phyloP scores from a whole-genome alignment of 92 coral and sea anemone species.

The Desmophyllum pertusum region DNA sequence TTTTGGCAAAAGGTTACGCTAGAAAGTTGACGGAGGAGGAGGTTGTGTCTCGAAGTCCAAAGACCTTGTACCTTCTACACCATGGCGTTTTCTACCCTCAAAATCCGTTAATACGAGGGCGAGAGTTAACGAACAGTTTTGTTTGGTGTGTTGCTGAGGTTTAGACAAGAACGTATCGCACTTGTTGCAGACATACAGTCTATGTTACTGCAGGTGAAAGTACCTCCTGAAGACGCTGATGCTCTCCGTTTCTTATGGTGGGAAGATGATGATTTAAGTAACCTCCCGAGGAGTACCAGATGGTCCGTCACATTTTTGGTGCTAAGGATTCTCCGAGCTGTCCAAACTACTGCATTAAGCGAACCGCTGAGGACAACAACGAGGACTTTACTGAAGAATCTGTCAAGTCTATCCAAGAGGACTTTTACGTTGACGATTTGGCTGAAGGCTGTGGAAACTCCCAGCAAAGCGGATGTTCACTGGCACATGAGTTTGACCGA shows the following conservation, averaged over 20 bases:
- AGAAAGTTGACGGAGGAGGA: background rate
- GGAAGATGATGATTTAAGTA: conserved; percentile 26
- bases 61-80: background rate
- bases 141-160: conserved; percentile 47
- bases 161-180: conserved; percentile 42
- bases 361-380: background rate
- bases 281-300: conserved; percentile 50
- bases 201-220: conserved; percentile 45
- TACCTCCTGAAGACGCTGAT: conserved; percentile 42
- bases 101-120: background rate
- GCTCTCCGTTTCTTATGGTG: conserved; percentile 51
- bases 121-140: conserved; percentile 45
- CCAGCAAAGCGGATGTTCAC: conserved; percentile 26
- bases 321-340: conserved; percentile 13
- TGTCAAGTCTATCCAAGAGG: conserved; percentile 12
- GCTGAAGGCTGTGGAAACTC: conserved; percentile 24
- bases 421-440: conserved; percentile 66
- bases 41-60: background rate
- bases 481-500: conserved; percentile 29
- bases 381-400: background rate
- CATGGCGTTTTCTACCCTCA: background rate
- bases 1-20: background rate
- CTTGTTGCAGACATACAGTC: conserved; percentile 48
- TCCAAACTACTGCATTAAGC: background rate
- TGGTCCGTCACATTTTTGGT: conserved; percentile 63